Base-by-base conservation (phyloP, 2,888 invertebrate genomes). In the Caenorhabditis sp. region DNA sequence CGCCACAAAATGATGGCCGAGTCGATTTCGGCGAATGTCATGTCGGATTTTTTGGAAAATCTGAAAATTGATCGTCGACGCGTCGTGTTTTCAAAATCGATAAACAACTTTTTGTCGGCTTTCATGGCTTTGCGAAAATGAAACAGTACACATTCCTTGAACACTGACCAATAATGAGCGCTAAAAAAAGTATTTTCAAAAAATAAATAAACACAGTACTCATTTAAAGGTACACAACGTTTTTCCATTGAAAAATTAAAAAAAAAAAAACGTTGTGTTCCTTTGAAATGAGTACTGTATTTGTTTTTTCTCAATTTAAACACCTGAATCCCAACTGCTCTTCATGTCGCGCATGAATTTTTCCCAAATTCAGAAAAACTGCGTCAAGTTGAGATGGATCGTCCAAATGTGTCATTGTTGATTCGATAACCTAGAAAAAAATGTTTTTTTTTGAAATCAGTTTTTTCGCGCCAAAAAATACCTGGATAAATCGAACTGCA, bases 271-370 rank as follows among this genome's bases (percentile, higher is more conserved):
- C n/a, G n/a, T n/a, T n/a, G n/a, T n/a, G n/a, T n/a, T n/a, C n/a
- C n/a, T n/a, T n/a, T n/a, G n/a, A n/a, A n/a, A n/a, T n/a, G n/a
- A n/a, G n/a, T n/a, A n/a, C n/a, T n/a, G n/a, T n/a, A n/a, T n/a
- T n/a, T n/a, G n/a, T n/a, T n/a, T n/a, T n/a, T n/a, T n/a, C n/a
- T n/a, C n/a, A n/a, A n/a, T n/a, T n/a, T n/a, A n/a, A n/a, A n/a
- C n/a, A n/a, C 81, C 81, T 80, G 62, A 83, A 83, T 43, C 82
- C 82, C 10, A 80, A 66, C 27, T 82, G 79, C 37, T 82, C 82
- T 63, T 81, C 80, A 26, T 80, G 78, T 54, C 74, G 66, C 1
- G 79, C 81, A 58, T 83, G 82, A n/a, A 83, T 69, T 37, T 78
- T 78, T 10, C 82, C 82, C 17, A 83, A 58, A 51, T 83, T 83